These are phyloP conservation scores for Rhynchonycteris naso DNA, from an alignment of 2,797 vertebrate species.

Conservation along the genomic window DNA sequence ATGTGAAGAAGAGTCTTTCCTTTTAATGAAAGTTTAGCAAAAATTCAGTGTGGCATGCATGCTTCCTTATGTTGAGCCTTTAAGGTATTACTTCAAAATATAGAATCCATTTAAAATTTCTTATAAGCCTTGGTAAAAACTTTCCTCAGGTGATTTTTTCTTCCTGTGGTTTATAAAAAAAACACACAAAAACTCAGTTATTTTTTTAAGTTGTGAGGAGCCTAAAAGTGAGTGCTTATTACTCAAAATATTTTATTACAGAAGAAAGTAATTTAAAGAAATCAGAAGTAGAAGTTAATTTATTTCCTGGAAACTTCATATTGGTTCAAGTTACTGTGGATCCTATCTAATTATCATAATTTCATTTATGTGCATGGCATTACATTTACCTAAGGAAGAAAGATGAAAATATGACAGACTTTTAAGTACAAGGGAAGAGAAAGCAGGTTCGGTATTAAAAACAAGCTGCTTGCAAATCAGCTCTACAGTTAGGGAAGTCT, in stretches of 20 bases:
- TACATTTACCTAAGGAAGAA: constrained; percentile 66
- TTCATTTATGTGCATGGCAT: constrained; percentile 70
- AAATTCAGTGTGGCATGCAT: not conserved
- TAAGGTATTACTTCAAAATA: constrained; percentile 48
- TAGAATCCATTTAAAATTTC: constrained; percentile 63
- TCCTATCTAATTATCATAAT: constrained; percentile 65
- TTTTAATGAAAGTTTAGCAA: constrained; percentile 46
- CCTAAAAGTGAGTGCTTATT: constrained; percentile 42
- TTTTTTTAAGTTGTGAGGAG: constrained; percentile 47
- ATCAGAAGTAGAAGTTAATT: constrained; percentile 65
- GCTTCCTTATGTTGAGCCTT: constrained; percentile 27
- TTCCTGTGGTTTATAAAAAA: constrained; percentile 29
- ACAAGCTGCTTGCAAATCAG: constrained; percentile 34
- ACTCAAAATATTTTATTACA: constrained; percentile 3
- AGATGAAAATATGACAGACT: constrained; percentile 59
- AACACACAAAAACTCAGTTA: constrained; percentile 45
- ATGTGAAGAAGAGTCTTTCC: constrained; percentile 29
- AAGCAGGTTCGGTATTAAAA: constrained; percentile 37
- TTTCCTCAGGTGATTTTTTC: constrained; percentile 33
- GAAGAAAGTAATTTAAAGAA: constrained; percentile 69
- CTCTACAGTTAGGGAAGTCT: not conserved
- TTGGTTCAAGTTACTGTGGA: constrained; percentile 44
- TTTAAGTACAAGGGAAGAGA: constrained; percentile 25
- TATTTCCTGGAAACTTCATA: constrained; percentile 57
- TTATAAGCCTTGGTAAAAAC: constrained; percentile 55